Conservation (phyloP, 2,113 vertebrate genomes). For the Addax nasomaculatus region DNA sequence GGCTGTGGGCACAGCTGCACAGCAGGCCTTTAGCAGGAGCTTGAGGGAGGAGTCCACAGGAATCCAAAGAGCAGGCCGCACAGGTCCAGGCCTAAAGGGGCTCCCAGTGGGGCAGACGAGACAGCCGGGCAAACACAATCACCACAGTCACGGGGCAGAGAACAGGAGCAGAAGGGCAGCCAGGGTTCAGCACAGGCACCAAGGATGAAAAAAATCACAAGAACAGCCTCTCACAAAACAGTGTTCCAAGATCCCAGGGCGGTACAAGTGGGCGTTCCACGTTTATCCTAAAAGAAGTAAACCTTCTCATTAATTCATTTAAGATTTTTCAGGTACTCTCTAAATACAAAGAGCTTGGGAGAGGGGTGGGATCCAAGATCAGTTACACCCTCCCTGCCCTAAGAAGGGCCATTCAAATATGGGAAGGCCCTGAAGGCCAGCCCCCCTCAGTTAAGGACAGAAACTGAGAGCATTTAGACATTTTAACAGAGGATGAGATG, state of each 20-base stretch:
- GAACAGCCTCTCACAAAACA: background rate
- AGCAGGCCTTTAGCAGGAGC: background rate
- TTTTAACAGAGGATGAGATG: background rate
- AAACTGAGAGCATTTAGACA: background rate
- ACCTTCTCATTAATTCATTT: background rate
- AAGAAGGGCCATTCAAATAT: no score
- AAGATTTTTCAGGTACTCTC: background rate
- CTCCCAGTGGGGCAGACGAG: background rate
- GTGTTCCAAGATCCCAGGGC: rapidly evolving
- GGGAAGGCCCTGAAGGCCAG: background rate
- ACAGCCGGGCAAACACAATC: background rate
- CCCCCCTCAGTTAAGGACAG: background rate
- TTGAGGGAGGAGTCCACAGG: background rate
- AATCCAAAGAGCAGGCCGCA: background rate
- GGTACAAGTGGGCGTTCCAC: rapidly evolving
- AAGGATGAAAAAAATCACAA: background rate
- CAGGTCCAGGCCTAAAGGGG: background rate
- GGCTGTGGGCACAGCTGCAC: rapidly evolving
- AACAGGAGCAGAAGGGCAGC: background rate
- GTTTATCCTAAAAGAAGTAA: background rate
- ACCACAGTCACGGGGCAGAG: background rate
- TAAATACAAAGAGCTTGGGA: background rate
- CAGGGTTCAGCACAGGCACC: background rate
- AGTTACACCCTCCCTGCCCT: background rate
- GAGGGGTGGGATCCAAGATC: background rate